Conservation (phyloP, 1,140 invertebrate species). For the Sarcophaga peregrina region DNA sequence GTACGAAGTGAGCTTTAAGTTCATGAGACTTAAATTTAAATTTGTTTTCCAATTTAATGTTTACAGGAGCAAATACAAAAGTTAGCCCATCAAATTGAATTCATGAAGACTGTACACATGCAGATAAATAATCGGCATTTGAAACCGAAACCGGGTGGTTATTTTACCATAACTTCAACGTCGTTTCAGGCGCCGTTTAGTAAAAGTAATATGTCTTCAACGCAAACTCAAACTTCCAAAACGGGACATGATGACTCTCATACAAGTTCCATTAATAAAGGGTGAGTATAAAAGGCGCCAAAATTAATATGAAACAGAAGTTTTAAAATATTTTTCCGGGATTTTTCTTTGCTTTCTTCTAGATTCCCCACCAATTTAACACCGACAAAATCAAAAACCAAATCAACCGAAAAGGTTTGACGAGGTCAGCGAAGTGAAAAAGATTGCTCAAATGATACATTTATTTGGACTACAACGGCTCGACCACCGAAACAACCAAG, state of each 20-base stretch:
- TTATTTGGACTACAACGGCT: slow-evolving; percentile 50
- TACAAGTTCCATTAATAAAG: slow-evolving; percentile 46
- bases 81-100: slow-evolving; percentile 89
- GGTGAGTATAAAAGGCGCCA: slow-evolving; percentile 44
- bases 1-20: slow-evolving; percentile 64
- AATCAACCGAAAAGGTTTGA: slow-evolving; percentile 64
- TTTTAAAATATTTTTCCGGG: background rate
- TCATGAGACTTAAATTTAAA: background rate
- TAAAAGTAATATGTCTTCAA: slow-evolving; percentile 60
- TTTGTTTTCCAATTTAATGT: background rate
- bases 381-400: slow-evolving; percentile 60
- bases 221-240: slow-evolving; percentile 63
- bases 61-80: slow-evolving; percentile 88
- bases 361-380: slow-evolving; percentile 55
- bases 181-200: slow-evolving; percentile 65
- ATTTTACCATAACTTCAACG: slow-evolving; percentile 74
- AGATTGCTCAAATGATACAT: slow-evolving; percentile 65
- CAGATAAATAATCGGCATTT: slow-evolving; percentile 89
- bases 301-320: background rate
- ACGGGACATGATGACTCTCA: slow-evolving; percentile 45
- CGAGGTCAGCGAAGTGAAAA: slow-evolving; percentile 66
- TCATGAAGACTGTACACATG: slow-evolving; percentile 94
- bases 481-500: slow-evolving; percentile 26
- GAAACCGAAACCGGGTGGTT: slow-evolving; percentile 83
- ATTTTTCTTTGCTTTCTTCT: slow-evolving; percentile 10